Evolutionary conservation across 2,113 vertebrate genomes (phyloP).

Genomic region (Lepus europaeus): DNA sequence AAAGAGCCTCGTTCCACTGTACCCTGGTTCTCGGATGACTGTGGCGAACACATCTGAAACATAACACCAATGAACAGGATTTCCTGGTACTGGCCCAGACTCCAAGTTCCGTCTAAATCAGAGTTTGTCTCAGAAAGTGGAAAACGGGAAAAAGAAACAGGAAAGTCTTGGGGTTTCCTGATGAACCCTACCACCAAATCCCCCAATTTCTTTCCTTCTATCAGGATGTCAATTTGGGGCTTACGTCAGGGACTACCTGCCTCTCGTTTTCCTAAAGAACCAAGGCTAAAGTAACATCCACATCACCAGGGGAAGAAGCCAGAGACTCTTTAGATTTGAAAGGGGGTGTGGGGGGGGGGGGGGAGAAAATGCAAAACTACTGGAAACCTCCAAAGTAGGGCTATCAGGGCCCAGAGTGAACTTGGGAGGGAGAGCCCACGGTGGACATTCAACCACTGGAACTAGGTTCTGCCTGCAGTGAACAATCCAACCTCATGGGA

Average conservation of each 20-base stretch:
- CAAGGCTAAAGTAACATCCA: neutral
- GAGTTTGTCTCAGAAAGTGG: neutral
- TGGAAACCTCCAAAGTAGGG: neutral
- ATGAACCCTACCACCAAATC: neutral
- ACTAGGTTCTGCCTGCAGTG: neutral
- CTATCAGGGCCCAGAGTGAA: neutral
- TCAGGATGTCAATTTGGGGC: neutral
- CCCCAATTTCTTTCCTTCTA: constrained; percentile 32
- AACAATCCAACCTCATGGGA: accelerated
- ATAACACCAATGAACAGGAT: neutral
- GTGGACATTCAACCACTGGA: neutral
- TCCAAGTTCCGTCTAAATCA: neutral
- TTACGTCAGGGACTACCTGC: neutral
- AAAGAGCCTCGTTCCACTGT: constrained; percentile 89
- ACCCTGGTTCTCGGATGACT: constrained; percentile 91
- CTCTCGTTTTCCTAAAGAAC: constrained; percentile 38
- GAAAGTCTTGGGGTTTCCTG: neutral
- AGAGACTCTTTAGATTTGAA: neutral
- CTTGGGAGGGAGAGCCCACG: neutral
- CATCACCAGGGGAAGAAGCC: neutral
- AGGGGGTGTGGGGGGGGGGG: no score
- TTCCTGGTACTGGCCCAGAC: neutral
- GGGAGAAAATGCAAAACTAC: neutral
- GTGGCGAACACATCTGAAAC: constrained; percentile 97
- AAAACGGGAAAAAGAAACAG: neutral